phyloP scores from a whole-genome alignment of 2,797 vertebrate species.

The Aeoliscus strigatus region DNA sequence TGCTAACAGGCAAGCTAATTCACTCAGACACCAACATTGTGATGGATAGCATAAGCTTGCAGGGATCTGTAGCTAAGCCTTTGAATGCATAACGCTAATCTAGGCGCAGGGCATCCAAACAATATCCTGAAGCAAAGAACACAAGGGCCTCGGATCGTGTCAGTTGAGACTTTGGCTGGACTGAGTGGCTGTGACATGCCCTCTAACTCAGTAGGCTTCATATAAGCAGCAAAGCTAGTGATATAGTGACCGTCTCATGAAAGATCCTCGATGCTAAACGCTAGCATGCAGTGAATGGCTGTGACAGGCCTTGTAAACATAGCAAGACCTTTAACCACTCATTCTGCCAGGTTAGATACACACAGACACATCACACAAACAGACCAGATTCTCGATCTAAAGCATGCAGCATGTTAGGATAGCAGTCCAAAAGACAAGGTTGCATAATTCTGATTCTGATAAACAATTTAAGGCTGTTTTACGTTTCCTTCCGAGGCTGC shows the following conservation, averaged over 20 bases:
- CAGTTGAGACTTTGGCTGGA: constrained; percentile 34
- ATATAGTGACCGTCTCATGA: constrained; percentile 50
- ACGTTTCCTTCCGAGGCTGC: constrained; percentile 55
- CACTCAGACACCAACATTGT: constrained; percentile 61
- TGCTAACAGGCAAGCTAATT: constrained; percentile 62
- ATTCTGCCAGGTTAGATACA: constrained; percentile 59
- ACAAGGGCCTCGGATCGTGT: constrained; percentile 36
- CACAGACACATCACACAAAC: constrained; percentile 11
- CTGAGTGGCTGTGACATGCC: constrained; percentile 61
- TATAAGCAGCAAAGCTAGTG: constrained; percentile 54
- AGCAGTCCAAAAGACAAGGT: constrained; percentile 64
- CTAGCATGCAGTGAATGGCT: constrained; percentile 58
- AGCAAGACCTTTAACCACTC: constrained; percentile 53
- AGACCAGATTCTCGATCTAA: too few species aligned
- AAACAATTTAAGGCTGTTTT: constrained; percentile 72
- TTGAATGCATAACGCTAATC: constrained; percentile 48
- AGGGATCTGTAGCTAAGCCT: constrained; percentile 33
- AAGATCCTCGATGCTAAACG: constrained; percentile 60
- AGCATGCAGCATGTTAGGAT: constrained; percentile 45
- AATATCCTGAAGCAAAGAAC: constrained; percentile 28
- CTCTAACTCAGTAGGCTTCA: constrained; percentile 54
- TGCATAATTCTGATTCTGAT: constrained; percentile 59
- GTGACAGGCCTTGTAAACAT: constrained; percentile 65
- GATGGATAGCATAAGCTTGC: constrained; percentile 51
- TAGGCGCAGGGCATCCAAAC: constrained; percentile 22